phyloP scores from a whole-genome alignment of 2,888 invertebrate genomes.

The Agonopterix heracliana region DNA sequence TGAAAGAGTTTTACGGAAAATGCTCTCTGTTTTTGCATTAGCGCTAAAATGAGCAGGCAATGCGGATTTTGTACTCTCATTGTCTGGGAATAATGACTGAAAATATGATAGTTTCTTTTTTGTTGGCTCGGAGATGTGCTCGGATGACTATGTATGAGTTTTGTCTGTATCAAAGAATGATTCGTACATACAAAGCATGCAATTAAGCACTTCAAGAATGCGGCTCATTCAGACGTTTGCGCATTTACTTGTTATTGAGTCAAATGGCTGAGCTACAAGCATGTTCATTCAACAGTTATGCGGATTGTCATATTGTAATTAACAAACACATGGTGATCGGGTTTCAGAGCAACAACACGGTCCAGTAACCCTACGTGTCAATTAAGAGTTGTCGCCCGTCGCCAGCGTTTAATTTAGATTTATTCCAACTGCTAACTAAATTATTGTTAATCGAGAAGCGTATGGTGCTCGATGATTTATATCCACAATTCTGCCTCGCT shows the following conservation, averaged over 20 bases:
- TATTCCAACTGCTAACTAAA: slow-evolving; percentile 53
- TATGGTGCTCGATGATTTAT: slow-evolving; percentile 11
- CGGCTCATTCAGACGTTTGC: too few species aligned
- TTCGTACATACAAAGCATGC: too few species aligned
- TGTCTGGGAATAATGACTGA: slow-evolving; percentile 20
- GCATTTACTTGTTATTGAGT: background rate
- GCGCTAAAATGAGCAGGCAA: slow-evolving; percentile 47
- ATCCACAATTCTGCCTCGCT: background rate
- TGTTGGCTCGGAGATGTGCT: too few species aligned
- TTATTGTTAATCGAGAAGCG: slow-evolving; percentile 45
- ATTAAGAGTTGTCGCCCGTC: slow-evolving; percentile 44
- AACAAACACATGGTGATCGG: slow-evolving; percentile 41
- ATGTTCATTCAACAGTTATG: slow-evolving; percentile 1
- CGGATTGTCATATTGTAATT: slow-evolving; percentile 48
- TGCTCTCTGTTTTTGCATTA: slow-evolving; percentile 55
- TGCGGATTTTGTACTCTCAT: slow-evolving; percentile 42
- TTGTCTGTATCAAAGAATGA: too few species aligned
- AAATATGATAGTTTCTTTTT: slow-evolving; percentile 9
- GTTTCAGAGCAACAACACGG: slow-evolving; percentile 42
- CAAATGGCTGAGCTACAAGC: background rate
- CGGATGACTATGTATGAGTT: too few species aligned
- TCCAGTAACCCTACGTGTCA: slow-evolving; percentile 60
- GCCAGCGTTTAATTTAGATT: slow-evolving; percentile 52
- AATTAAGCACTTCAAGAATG: too few species aligned
- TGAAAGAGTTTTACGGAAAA: slow-evolving; percentile 38